Conservation (phyloP, 2,888 invertebrate species). For the Thyatira batis region DNA sequence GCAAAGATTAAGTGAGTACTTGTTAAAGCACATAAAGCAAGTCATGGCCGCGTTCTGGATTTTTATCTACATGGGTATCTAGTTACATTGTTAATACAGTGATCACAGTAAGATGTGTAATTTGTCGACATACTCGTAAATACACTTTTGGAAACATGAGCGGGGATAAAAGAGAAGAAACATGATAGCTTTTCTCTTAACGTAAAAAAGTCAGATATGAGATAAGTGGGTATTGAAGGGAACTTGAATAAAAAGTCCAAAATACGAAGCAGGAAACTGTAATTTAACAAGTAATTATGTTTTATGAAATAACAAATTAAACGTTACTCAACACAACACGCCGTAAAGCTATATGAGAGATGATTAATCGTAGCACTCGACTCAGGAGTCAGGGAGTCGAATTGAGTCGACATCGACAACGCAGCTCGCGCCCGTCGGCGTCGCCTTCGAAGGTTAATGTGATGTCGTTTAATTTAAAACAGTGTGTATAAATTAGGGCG, state of each 20-base stretch:
- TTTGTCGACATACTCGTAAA: no score
- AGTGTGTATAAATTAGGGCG: background rate
- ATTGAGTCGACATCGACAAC: background rate
- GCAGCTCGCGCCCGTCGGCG: background rate
- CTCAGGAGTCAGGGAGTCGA: background rate
- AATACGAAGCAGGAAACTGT: slow-evolving; percentile 2
- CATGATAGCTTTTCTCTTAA: no score
- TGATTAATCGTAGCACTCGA: slow-evolving; percentile 2
- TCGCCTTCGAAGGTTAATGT: background rate
- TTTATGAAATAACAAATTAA: slow-evolving; percentile 14
- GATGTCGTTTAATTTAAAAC: background rate
- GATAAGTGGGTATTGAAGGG: no score
- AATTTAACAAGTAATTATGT: slow-evolving; percentile 6
- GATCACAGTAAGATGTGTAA: background rate
- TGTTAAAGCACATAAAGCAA: slow-evolving; percentile 8
- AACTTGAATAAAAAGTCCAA: background rate
- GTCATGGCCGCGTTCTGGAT: slow-evolving; percentile 3
- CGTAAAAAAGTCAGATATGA: no score
- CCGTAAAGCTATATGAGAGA: slow-evolving; percentile 2
- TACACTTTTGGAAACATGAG: background rate
- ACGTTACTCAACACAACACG: slow-evolving; percentile 4
- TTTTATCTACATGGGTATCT: slow-evolving; percentile 2
- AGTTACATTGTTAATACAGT: background rate
- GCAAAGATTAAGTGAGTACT: slow-evolving; percentile 7
- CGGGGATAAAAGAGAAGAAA: no score